Conservation (phyloP, 2,797 vertebrate species). For the Atherinosoma microstoma region DNA sequence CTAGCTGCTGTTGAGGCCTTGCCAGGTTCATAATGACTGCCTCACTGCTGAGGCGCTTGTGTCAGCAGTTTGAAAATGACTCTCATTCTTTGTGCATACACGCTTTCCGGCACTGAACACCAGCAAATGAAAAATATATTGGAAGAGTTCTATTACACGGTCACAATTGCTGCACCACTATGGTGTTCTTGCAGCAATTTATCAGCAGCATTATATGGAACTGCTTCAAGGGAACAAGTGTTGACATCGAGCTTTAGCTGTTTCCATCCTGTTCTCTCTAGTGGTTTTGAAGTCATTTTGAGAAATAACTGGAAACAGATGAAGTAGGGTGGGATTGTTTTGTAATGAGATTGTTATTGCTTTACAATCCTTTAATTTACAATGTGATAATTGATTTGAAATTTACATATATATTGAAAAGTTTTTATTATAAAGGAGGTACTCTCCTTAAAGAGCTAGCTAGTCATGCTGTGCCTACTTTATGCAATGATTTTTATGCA, state of each 20-base stretch:
- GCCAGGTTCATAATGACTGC: constrained; percentile 77
- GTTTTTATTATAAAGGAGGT: neutral
- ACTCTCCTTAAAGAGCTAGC: neutral
- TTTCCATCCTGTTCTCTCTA: constrained; percentile 4
- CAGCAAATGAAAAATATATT: constrained; percentile 67
- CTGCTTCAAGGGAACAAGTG: constrained; percentile 30
- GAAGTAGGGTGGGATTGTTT: neutral
- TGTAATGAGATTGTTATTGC: neutral
- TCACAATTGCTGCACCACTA: constrained; percentile 44
- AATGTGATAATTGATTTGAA: neutral
- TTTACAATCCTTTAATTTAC: neutral
- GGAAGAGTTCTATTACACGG: constrained; percentile 40
- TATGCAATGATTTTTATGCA: neutral
- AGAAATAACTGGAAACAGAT: constrained; percentile 9
- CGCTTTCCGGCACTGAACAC: constrained; percentile 38
- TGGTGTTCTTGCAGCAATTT: constrained; percentile 34
- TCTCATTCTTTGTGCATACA: constrained; percentile 52
- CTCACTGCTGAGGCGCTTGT: constrained; percentile 69
- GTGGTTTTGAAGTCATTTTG: constrained; percentile 1
- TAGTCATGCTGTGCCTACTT: neutral
- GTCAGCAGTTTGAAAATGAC: constrained; percentile 78
- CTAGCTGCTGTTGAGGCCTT: constrained; percentile 52
- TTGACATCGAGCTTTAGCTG: constrained; percentile 4
- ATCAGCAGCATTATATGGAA: constrained; percentile 38
- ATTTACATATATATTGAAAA: neutral